Percentiles rank a stretch among this genome's conserved stretches.
Evolutionary conservation across 1,140 invertebrate genomes (phyloP).

Genomic region (Nebria ingens): DNA sequence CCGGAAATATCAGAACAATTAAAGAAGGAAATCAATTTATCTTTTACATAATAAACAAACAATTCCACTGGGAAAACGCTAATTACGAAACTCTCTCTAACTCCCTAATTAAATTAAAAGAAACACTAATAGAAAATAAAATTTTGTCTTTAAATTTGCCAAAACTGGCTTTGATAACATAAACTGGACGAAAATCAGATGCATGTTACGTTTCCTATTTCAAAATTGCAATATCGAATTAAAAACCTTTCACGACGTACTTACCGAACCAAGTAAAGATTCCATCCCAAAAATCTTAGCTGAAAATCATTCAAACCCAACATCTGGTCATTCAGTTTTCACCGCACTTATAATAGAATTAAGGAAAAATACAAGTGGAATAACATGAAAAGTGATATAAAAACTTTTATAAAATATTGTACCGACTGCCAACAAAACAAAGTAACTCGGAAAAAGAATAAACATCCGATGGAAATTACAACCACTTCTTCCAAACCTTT

Average conservation of each 20-base stretch:
- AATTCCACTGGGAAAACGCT: neutral
- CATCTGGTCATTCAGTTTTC: slow-evolving; percentile 27
- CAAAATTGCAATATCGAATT: slow-evolving; percentile 16
- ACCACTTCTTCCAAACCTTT: slow-evolving; percentile 21
- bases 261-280: slow-evolving; percentile 10
- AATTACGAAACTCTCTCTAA: neutral
- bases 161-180: slow-evolving; percentile 5
- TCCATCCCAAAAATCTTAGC: slow-evolving; percentile 21
- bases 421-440: slow-evolving; percentile 30
- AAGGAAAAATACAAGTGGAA: slow-evolving; percentile 25
- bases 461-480: slow-evolving; percentile 23
- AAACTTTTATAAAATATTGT: slow-evolving; percentile 27
- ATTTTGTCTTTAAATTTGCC: neutral
- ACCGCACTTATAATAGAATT: slow-evolving; percentile 25
- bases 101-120: neutral
- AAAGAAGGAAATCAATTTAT: neutral
- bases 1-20: neutral
- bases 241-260: slow-evolving; percentile 15
- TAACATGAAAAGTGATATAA: slow-evolving; percentile 24
- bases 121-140: neutral
- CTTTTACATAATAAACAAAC: neutral
- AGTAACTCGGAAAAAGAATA: slow-evolving; percentile 19
- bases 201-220: slow-evolving; percentile 16
- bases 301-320: slow-evolving; percentile 23
- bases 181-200: slow-evolving; percentile 10